Percentiles rank a stretch among this genome's conserved stretches.
Conservation (phyloP, 2,113 vertebrate species). For the Salvelinus fontinalis region DNA sequence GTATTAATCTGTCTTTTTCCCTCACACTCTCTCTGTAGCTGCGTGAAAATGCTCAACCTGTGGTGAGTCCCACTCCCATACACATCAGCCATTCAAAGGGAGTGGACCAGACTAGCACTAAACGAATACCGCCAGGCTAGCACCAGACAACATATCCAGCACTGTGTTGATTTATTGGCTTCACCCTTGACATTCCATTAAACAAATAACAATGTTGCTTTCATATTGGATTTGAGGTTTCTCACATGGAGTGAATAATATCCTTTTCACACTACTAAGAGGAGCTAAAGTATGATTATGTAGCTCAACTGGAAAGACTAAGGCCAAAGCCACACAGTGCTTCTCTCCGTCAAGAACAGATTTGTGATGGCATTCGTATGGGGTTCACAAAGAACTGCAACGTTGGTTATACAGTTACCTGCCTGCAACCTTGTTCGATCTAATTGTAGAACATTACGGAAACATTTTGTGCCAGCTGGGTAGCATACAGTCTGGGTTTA, state of each 20-base stretch:
- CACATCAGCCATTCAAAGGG: conserved; percentile 79
- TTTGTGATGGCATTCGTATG: no score
- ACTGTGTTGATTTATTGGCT: not conserved
- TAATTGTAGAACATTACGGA: no score
- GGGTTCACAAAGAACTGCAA: no score
- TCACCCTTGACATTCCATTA: not conserved
- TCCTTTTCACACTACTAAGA: no score
- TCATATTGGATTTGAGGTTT: no score
- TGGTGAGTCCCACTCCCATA: conserved; percentile 92
- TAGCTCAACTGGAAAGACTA: not conserved
- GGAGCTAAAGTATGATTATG: not conserved
- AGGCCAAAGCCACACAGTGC: no score
- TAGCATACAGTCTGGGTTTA: not conserved
- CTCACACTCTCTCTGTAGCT: conserved; percentile 84
- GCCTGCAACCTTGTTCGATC: no score
- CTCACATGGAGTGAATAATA: no score
- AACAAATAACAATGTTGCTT: not conserved
- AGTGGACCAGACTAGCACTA: conserved; percentile 73
- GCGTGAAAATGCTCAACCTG: conserved; percentile 97
- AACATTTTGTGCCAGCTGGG: no score
- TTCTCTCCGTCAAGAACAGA: no score
- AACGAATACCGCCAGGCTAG: not conserved
- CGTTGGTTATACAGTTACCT: no score
- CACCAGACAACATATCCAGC: not conserved
- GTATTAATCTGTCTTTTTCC: conserved; percentile 80